Evolutionary conservation across 2,113 vertebrate species (phyloP), one percentile per base, ranked within the genome.

Genomic region (Sinocyclocheilus rhinocerous): DNA sequence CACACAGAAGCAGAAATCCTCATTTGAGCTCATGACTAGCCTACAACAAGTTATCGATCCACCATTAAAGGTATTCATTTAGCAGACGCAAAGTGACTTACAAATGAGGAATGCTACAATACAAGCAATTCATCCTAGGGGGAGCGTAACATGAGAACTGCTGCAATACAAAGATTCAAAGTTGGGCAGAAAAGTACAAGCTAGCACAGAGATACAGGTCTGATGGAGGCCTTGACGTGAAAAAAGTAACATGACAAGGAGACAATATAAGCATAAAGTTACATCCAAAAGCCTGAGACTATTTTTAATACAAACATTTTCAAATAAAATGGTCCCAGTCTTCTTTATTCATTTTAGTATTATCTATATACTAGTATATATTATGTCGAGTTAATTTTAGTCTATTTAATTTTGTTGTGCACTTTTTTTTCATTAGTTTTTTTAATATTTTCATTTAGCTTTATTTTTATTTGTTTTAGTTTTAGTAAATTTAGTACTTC

Each of bases 1-100:
- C 42, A 8, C 6, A 22, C 36, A 24, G 12, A 48, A 26, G 42
- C n/a, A 26, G 48, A 50, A 50, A 76, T 50, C n/a, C n/a, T 33
- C 75, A 76, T 48, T 16, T 52, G n/a, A 55, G 42, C 75, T 77
- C 75, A 77, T 77, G 48, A 55, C 48, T 20, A 11, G 75, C 48
- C 7, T 18, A 24, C 15, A 9, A 48, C 75, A 76, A 3, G 13
- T 15, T 76, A 52, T 77, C 24, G 55, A 55, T 77, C 75, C 16
- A 11, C 45, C 18, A 13, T 55, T 55, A 77, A 24, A 18, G 24
- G 75, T 29, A 1, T 42, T 72, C 10, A 42, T 42, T 72, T 72
- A 42, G 36, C 69, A 76, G 15, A 55, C 13, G 4, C 24, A 11
- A 16, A 76, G 75, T 2, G 45, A 76, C 48, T 22, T 76, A 76